These are phyloP conservation scores for Semnornis frantzii DNA, from an alignment of 2,113 vertebrate genomes.

Conservation along the genomic window DNA sequence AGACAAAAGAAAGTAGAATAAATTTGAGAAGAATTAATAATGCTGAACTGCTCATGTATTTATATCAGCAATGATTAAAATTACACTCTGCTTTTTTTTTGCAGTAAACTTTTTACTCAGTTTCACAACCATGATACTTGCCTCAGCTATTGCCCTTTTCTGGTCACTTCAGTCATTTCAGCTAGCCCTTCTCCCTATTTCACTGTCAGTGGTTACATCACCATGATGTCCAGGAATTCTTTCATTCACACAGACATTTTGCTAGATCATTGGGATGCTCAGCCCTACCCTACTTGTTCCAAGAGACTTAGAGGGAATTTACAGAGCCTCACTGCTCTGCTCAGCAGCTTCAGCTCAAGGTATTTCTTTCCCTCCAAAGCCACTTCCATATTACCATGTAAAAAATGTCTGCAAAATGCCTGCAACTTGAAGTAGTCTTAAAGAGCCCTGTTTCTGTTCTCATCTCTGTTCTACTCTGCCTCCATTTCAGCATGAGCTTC, in stretches of 20 bases:
- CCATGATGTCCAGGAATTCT: not conserved
- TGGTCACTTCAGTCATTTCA: not conserved
- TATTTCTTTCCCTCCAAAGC: not conserved
- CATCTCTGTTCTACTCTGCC: not conserved
- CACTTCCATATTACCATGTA: not conserved
- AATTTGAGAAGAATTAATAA: not conserved
- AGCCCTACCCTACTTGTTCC: not conserved
- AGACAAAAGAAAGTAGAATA: not conserved
- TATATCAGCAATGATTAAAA: not conserved
- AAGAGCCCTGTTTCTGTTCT: not conserved
- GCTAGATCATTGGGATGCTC: not conserved
- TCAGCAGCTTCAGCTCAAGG: not conserved
- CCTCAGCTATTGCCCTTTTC: not conserved
- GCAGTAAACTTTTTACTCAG: not conserved
- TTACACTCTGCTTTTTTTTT: not conserved
- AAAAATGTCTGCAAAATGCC: not conserved
- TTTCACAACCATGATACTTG: not conserved
- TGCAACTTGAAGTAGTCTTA: not conserved
- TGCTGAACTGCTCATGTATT: not conserved
- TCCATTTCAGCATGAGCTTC: not conserved
- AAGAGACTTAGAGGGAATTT: not conserved
- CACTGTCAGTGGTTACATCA: not conserved
- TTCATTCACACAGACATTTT: not conserved
- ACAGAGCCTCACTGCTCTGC: not conserved
- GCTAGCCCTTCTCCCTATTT: not conserved